Conservation (phyloP, 92 coral and sea anemone genomes). For the Porites lobata region DNA sequence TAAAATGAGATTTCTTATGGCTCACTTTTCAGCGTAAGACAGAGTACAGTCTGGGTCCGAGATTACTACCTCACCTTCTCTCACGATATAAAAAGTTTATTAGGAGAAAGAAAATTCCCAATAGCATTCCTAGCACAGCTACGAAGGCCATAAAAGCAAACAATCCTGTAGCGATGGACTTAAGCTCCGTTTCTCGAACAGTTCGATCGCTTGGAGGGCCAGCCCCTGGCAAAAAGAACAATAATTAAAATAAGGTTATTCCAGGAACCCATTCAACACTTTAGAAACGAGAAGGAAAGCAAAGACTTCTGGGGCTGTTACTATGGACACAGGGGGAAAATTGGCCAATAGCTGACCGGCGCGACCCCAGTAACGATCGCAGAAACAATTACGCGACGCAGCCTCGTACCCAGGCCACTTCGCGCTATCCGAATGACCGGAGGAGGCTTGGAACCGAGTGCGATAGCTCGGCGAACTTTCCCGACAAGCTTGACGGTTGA, state of each 20-base stretch:
- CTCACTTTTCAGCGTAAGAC: too few relatives aligned
- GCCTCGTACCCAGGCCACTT: too few relatives aligned
- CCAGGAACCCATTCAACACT: neutral
- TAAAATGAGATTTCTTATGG: too few relatives aligned
- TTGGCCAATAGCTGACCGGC: too few relatives aligned
- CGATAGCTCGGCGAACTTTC: too few relatives aligned
- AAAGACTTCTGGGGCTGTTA: neutral
- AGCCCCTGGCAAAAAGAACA: constrained; percentile 30
- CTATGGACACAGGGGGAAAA: too few relatives aligned
- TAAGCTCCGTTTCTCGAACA: constrained; percentile 47
- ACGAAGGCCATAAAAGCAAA: constrained; percentile 58
- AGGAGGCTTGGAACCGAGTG: too few relatives aligned
- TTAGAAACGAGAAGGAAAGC: neutral
- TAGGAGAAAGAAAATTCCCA: constrained; percentile 62
- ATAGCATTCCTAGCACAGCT: constrained; percentile 65
- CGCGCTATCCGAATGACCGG: too few relatives aligned
- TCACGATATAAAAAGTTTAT: constrained; percentile 68
- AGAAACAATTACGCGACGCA: too few relatives aligned
- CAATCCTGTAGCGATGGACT: constrained; percentile 61
- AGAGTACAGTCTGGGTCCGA: neutral
- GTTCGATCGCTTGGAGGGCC: constrained; percentile 77
- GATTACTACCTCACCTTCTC: constrained; percentile 40
- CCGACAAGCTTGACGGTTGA: too few relatives aligned
- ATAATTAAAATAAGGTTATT: neutral
- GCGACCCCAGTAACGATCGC: too few relatives aligned